phyloP scores from a whole-genome alignment of 2,113 vertebrate species.

The Nipponia nippon region DNA sequence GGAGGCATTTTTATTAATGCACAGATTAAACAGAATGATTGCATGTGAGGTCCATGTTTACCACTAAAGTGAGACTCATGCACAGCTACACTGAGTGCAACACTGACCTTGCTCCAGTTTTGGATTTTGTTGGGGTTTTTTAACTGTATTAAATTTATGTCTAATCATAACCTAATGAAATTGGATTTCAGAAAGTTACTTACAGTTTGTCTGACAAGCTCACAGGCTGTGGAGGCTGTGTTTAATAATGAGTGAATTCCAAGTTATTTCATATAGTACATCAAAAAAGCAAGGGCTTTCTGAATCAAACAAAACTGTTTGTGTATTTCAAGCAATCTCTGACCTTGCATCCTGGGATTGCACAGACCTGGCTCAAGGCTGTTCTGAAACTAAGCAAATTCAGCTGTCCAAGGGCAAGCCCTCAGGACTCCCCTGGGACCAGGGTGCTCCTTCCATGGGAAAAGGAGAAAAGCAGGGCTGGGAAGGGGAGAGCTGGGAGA shows the following conservation, averaged over 20 bases:
- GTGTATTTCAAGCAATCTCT: not conserved
- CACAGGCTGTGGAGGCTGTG: not conserved
- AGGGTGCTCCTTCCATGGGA: not conserved
- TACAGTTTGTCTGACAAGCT: not conserved
- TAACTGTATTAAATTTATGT: not conserved
- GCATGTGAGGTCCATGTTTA: not conserved
- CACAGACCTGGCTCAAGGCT: not conserved
- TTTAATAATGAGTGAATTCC: not conserved
- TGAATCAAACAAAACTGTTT: not conserved
- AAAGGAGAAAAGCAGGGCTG: not conserved
- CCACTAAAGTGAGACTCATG: not conserved
- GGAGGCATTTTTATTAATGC: not conserved
- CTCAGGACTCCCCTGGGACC: not conserved
- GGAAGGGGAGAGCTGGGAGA: not conserved
- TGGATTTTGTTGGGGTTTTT: fast-evolving
- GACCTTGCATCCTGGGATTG: not conserved
- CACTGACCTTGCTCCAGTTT: not conserved
- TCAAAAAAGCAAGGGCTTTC: not conserved
- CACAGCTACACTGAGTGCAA: not conserved
- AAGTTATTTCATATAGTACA: not conserved
- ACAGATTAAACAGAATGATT: not conserved
- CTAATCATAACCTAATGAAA: not conserved
- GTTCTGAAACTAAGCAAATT: not conserved
- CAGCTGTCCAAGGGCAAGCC: not conserved
- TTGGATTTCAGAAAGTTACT: not conserved